A percentile compares a stretch with the other conserved stretches of the same genome.
These are phyloP conservation scores for Athene cunicularia DNA, from an alignment of 2,113 vertebrate genomes.

Conservation along the genomic window DNA sequence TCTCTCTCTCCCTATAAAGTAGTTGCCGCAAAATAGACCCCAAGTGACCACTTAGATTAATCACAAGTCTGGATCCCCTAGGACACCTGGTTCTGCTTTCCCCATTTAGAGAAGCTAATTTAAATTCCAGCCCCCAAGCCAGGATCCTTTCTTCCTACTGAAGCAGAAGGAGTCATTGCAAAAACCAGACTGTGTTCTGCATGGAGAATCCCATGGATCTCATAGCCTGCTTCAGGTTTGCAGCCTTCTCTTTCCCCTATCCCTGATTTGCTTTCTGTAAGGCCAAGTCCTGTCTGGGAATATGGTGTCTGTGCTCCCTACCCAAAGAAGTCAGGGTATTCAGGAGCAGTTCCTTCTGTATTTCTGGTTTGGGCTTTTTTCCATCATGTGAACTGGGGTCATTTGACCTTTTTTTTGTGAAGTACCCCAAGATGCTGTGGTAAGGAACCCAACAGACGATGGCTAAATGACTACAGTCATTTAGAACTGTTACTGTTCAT, in stretches of 20 bases:
- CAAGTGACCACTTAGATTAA: neutral
- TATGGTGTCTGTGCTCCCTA: neutral
- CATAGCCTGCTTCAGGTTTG: neutral
- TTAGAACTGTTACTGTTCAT: neutral
- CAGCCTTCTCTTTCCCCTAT: neutral
- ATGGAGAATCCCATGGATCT: neutral
- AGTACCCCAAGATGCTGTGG: neutral
- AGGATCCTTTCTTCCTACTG: neutral
- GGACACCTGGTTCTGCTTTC: constrained; percentile 5
- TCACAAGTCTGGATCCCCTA: neutral
- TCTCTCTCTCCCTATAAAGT: neutral
- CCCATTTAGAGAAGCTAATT: neutral
- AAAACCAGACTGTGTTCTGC: neutral
- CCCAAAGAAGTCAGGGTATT: too few relatives aligned
- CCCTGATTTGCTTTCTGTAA: neutral
- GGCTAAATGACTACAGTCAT: neutral
- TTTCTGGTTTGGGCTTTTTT: neutral
- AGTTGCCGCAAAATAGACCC: neutral
- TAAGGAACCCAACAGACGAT: neutral
- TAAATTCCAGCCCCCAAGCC: constrained; percentile 25
- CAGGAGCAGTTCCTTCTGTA: neutral
- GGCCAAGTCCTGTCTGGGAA: neutral
- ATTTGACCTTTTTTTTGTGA: neutral
- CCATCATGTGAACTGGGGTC: neutral
- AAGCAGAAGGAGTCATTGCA: neutral